phyloP scores from a whole-genome alignment of 2,797 vertebrate genomes.

The Myiotriccus ornatus region DNA sequence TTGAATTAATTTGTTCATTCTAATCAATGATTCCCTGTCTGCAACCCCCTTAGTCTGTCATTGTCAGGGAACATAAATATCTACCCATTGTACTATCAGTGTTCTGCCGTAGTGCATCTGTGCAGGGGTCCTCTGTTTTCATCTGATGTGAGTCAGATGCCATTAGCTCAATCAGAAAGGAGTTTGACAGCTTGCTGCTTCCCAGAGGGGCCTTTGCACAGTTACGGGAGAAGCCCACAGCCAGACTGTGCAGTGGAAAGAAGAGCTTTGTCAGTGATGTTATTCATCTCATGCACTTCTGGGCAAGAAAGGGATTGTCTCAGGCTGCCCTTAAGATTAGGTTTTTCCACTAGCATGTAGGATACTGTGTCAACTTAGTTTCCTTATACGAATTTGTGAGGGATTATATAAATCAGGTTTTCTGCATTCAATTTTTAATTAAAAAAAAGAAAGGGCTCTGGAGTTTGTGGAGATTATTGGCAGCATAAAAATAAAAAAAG shows the following conservation, averaged over 20 bases:
- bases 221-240: neutral
- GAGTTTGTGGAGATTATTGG: neutral
- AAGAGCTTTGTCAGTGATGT: neutral
- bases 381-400: neutral
- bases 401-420: neutral
- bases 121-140: neutral
- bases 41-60: neutral
- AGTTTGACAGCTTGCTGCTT: neutral
- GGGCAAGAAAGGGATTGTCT: neutral
- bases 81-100: rapidly evolving
- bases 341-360: neutral
- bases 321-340: neutral
- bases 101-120: neutral
- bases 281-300: neutral
- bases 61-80: neutral
- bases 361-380: neutral
- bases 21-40: neutral
- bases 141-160: neutral
- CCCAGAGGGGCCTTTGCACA: neutral
- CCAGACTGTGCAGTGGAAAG: neutral
- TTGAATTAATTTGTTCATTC: neutral
- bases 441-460: neutral
- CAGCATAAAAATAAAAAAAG: neutral
- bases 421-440: neutral
- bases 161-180: neutral